Base-by-base conservation (phyloP, 2,888 invertebrate species). In the Lochmaea capreae region DNA sequence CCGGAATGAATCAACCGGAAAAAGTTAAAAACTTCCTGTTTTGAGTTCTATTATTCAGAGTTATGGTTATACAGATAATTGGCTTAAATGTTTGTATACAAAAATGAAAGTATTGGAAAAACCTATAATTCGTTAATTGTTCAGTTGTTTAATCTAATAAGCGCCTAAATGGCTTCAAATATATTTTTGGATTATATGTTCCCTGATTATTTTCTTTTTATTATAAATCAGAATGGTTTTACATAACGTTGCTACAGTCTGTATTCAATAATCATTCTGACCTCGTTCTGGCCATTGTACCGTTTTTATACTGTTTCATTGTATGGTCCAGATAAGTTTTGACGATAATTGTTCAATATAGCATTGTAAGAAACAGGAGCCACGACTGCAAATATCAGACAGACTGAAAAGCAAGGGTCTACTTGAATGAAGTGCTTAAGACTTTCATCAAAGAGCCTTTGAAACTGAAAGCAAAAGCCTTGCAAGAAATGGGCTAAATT, bases 141-240 rank as follows among this genome's bases (percentile, higher is more conserved):
- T 58, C 22, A 58, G 58, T 58, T 26, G 22, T 58, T 58, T 58
- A 58, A 58, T 58, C 58, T 58, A 26, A 58, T 58, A 26, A 58
- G 58, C 26, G 58, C 14, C 14, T 12, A 26, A 22, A 18, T 22
- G 26, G 26, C 12, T 3, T 58, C 22, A 8, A 11, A 18, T 58
- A 58, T 58, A 26, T 22, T 11, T 14, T 22, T 14, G n/a, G 8
- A 49, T 49, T 6, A 49, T 49, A n/a, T 14, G 49, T 49, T 12
- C 4, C 1, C 12, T 43, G 12, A 10, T 49, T n/a, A n/a, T n/a
- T n/a, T 49, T 5, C n/a, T n/a, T 49, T 49, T 1, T 14, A 6
- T 49, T 14, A 14, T 12, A 14, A 14, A 12, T 46, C 4, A 33
- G 33, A 4, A 5, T 33, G 4, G 33, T 6, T 33, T 6, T 5